Evolutionary conservation across 2,797 vertebrate species (phyloP).

Genomic region (Pseudomugil tenellus): DNA sequence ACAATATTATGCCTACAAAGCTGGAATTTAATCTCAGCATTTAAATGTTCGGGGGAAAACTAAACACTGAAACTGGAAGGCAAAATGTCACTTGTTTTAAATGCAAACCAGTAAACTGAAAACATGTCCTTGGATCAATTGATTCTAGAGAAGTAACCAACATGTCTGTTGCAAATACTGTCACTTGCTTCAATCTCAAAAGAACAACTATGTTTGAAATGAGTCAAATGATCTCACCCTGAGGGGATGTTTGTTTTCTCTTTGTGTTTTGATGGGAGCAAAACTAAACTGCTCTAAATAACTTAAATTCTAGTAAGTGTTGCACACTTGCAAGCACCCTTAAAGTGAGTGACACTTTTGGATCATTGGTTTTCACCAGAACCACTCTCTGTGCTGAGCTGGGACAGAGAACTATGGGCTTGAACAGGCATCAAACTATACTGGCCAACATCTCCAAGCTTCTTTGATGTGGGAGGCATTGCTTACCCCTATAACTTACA

Average conservation of each 20-base stretch:
- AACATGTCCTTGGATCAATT: conserved; percentile 66
- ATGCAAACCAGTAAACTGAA: conserved; percentile 74
- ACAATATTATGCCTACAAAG: conserved; percentile 37
- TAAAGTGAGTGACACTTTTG: conserved; percentile 38
- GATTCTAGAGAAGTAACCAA: conserved; percentile 54
- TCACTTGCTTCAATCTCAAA: conserved; percentile 66
- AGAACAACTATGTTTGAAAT: conserved; percentile 67
- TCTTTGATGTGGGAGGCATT: conserved; percentile 81
- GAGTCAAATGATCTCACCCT: conserved; percentile 73
- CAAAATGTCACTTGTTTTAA: conserved; percentile 73
- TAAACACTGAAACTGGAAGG: conserved; percentile 58
- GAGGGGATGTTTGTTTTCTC: conserved; percentile 46
- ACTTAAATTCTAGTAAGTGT: conserved; percentile 19
- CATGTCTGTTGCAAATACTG: conserved; percentile 64
- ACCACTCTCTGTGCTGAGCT: conserved; percentile 32
- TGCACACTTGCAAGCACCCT: conserved; percentile 8
- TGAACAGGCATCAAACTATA: conserved; percentile 68
- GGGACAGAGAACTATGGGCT: conserved; percentile 53
- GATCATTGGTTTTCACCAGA: conserved; percentile 45
- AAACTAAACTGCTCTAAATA: conserved; percentile 47
- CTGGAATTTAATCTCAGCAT: conserved; percentile 46
- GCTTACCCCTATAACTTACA: conserved; percentile 80
- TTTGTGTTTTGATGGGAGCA: conserved; percentile 36
- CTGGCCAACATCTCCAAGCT: conserved; percentile 71
- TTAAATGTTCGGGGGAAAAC: conserved; percentile 28